phyloP scores from a whole-genome alignment of 2,888 invertebrate genomes.

The Escarpia spicata region DNA sequence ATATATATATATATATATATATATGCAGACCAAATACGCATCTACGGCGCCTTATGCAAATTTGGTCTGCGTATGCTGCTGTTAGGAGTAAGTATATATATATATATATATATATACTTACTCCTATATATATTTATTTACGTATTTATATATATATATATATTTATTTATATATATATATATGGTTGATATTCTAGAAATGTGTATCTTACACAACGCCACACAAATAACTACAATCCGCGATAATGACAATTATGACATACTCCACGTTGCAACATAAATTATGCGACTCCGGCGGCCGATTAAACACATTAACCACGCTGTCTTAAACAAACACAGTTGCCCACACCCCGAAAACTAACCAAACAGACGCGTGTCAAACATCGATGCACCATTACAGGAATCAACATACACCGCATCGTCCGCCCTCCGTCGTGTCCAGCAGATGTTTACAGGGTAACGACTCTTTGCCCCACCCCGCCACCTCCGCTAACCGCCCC shows the following conservation, averaged over 20 bases:
- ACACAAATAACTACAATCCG: too few species aligned
- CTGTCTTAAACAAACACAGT: background rate
- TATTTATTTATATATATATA: background rate
- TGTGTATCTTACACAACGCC: background rate
- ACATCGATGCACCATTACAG: background rate
- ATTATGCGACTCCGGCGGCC: background rate
- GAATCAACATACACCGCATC: background rate
- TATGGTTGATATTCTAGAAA: background rate
- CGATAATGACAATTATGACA: background rate
- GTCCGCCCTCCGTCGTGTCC: background rate
- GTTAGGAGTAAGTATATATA: background rate
- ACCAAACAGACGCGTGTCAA: background rate
- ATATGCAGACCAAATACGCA: too few species aligned
- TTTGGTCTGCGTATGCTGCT: too few species aligned
- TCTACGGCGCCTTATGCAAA: too few species aligned
- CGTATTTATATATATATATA: background rate
- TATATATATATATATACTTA: background rate
- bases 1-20: too few species aligned
- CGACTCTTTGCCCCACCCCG: background rate
- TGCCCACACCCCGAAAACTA: background rate
- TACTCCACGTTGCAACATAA: background rate
- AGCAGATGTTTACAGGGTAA: conserved; percentile 5
- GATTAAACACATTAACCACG: background rate
- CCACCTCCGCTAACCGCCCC: background rate
- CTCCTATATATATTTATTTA: background rate